phyloP scores from a whole-genome alignment of 2,888 invertebrate species.

The Lordiphosa fenestrarum region DNA sequence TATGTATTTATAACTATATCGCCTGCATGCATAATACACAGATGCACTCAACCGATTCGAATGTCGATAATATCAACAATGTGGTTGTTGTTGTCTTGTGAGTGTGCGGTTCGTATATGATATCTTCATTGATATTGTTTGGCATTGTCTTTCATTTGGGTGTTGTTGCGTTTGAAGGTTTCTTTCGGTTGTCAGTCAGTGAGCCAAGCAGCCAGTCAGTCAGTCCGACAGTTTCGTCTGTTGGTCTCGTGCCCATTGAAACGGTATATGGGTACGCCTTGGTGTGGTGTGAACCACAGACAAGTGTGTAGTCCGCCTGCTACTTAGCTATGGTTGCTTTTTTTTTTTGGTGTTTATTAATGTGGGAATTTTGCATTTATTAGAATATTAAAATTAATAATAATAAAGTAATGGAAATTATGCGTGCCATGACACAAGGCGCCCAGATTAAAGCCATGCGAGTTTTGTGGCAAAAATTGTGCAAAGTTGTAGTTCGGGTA shows the following conservation, averaged over 20 bases:
- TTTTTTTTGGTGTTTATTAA: slow-evolving; percentile 47
- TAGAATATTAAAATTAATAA: slow-evolving; percentile 55
- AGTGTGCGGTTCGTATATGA: slow-evolving; percentile 36
- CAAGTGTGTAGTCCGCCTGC: slow-evolving; percentile 26
- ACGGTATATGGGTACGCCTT: slow-evolving; percentile 22
- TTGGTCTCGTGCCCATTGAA: slow-evolving; percentile 51
- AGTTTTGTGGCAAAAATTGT: slow-evolving; percentile 34
- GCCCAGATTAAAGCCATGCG: slow-evolving; percentile 42
- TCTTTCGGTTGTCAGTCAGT: slow-evolving; percentile 46
- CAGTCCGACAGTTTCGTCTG: slow-evolving; percentile 28
- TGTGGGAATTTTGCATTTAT: slow-evolving; percentile 64
- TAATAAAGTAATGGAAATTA: slow-evolving; percentile 57
- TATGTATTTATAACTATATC: slow-evolving; percentile 50
- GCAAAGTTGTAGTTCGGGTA: slow-evolving; percentile 23
- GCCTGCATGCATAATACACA: slow-evolving; percentile 28
- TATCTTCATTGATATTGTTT: slow-evolving; percentile 62
- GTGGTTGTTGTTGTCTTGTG: slow-evolving; percentile 35
- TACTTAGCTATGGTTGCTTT: slow-evolving; percentile 20
- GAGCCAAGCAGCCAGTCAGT: slow-evolving; percentile 22
- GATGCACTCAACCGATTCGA: slow-evolving; percentile 50
- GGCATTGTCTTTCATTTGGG: slow-evolving; percentile 52
- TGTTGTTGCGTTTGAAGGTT: slow-evolving; percentile 63
- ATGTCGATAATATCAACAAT: slow-evolving; percentile 55
- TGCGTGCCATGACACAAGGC: slow-evolving; percentile 55
- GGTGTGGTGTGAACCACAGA: slow-evolving; percentile 49